Evolutionary conservation across 2,888 invertebrate genomes (phyloP).

Genomic region (Dynastes hyllus): DNA sequence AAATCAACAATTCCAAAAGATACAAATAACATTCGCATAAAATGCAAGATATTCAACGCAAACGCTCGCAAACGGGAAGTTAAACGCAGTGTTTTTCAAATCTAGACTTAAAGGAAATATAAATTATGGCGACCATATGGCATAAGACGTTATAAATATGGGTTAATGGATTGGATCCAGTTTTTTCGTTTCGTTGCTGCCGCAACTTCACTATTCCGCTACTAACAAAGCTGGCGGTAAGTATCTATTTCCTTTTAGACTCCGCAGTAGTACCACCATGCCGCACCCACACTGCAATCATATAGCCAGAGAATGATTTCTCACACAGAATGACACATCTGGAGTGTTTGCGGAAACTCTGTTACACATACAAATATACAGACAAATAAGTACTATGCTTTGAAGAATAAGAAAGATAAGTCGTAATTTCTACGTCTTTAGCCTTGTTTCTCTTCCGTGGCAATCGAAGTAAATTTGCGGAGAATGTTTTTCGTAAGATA

Average conservation of each 20-base stretch:
- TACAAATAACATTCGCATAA: too few relatives aligned
- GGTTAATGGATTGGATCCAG: slow-evolving; percentile 38
- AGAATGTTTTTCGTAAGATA: not conserved
- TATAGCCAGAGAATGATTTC: not conserved
- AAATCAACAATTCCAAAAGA: too few relatives aligned
- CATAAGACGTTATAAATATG: slow-evolving; percentile 34
- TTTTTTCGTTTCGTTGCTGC: not conserved
- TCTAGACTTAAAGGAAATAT: slow-evolving; percentile 5
- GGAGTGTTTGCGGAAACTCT: too few relatives aligned
- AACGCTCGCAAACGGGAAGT: too few relatives aligned
- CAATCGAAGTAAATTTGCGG: too few relatives aligned
- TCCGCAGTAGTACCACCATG: not conserved
- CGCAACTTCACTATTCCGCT: not conserved
- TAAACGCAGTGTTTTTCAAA: not conserved
- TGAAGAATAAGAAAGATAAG: too few relatives aligned
- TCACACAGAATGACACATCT: slow-evolving; percentile 12
- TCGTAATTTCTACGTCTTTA: slow-evolving; percentile 3
- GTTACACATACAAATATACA: too few relatives aligned
- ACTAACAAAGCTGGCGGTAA: not conserved
- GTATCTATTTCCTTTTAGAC: slow-evolving; percentile 6
- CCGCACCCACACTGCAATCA: slow-evolving; percentile 12
- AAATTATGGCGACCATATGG: slow-evolving; percentile 41
- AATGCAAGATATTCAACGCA: too few relatives aligned
- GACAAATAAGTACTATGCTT: too few relatives aligned
- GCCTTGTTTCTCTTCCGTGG: too few relatives aligned